Base-by-base conservation (phyloP, 2,113 vertebrate genomes). In the Myrmophylax atrothorax region DNA sequence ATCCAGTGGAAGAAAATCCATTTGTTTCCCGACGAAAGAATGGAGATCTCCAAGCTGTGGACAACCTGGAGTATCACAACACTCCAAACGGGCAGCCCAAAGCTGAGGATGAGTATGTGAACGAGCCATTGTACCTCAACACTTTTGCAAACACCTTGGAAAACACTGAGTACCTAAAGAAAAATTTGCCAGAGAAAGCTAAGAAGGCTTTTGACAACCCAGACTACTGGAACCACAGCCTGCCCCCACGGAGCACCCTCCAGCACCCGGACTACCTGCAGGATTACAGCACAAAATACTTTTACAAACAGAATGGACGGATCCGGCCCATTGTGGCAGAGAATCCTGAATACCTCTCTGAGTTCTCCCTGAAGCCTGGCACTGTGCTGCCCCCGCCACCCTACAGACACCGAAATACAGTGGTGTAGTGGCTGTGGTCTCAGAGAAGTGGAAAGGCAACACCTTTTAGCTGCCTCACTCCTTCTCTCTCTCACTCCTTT, bases 151-250 rank as follows among this genome's bases (percentile, higher is more conserved):
- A 95, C 64, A 92, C 98, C 23, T 84, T 98, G 69, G 98, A 98
- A 66, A 98, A 97, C 3, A 93, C 98, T 0, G 99, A 99, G 68
- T 98, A 98, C 70, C 98, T 99, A 98, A 98, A 99, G 97, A 99
- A 98, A 96, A 99, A 98, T 12, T 97, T 97, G 92, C 98, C 94
- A 7, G 99, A 99, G 96, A 99, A 99, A 98, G 98, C 99, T 96
- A 99, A 98, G 98, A 99, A 99, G 96, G 99, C 99, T 70, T 99
- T 99, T 94, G 99, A 99, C 98, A 99, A 99, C 98, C 99, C 99
- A 33, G 99, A 99, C 94, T 99, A 99, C 98, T 99, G 99, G 99
- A 99, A 99, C 96, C 99, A 99, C 98, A 99, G 99, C 97, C 98
- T 99, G 97, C 99, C 99, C 5, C 98, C 98, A 6, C 98, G 98